Evolutionary conservation across 2,888 invertebrate species (phyloP).

Genomic region (Asteroscopus sphinx): DNA sequence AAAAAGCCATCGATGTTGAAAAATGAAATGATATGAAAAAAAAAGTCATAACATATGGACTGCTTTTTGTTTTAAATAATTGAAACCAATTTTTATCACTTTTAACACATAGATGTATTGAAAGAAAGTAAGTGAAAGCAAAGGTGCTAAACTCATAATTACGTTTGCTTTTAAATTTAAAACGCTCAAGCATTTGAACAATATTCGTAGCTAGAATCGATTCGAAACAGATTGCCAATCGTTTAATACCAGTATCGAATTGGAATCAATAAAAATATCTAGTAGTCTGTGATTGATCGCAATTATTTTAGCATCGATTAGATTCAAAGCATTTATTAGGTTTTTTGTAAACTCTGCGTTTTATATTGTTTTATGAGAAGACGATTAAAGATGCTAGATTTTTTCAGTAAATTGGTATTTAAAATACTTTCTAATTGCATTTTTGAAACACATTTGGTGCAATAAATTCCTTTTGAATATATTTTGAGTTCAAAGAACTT

Average conservation of each 20-base stretch:
- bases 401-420: constrained; percentile 24
- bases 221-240: constrained; percentile 60
- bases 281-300: constrained; percentile 26
- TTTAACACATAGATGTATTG: constrained; percentile 21
- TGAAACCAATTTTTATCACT: constrained; percentile 12
- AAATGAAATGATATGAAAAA: no score
- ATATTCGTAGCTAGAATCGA: constrained; percentile 52
- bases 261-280: constrained; percentile 44
- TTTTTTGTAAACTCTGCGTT: constrained; percentile 14
- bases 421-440: constrained; percentile 40
- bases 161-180: constrained; percentile 47
- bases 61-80: constrained; percentile 1
- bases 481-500: constrained; percentile 3
- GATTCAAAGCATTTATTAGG: constrained; percentile 24
- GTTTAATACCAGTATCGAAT: constrained; percentile 49
- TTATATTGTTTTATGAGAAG: constrained; percentile 36
- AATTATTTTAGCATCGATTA: constrained; percentile 46
- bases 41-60: no score
- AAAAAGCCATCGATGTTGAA: no score
- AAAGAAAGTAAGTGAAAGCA: constrained; percentile 71
- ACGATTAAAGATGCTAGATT: constrained; percentile 21
- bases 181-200: constrained; percentile 42
- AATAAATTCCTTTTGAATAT: constrained; percentile 22
- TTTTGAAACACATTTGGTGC: constrained; percentile 16
- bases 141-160: constrained; percentile 48